A percentile compares a stretch with the other conserved stretches of the same genome.
phyloP scores from a whole-genome alignment of 2,113 vertebrate species.

The Rafetus swinhoei region DNA sequence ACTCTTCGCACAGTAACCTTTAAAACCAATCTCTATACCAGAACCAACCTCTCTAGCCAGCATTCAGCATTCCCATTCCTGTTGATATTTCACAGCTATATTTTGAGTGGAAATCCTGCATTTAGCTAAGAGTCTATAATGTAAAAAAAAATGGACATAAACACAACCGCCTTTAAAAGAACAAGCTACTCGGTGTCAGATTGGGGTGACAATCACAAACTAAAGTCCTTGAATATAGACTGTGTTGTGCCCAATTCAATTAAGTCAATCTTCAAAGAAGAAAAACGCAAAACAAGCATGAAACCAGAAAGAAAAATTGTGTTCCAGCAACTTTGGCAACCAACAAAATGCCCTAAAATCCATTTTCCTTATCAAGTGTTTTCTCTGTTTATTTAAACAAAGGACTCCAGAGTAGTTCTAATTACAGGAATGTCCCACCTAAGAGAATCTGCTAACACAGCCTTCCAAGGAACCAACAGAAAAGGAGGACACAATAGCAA shows the following conservation, averaged over 20 bases:
- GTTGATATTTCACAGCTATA: background rate
- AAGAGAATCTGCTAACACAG: conserved; percentile 64
- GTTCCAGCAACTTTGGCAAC: background rate
- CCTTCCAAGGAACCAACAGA: conserved; percentile 71
- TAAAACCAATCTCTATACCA: background rate
- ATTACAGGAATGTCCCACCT: conserved; percentile 72
- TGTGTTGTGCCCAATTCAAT: background rate
- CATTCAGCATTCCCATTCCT: background rate
- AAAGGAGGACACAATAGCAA: conserved; percentile 70
- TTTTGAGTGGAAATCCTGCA: background rate
- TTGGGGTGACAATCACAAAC: background rate
- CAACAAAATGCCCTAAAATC: conserved; percentile 25
- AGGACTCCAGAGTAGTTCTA: conserved; percentile 64
- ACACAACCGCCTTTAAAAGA: conserved; percentile 1
- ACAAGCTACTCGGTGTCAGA: background rate
- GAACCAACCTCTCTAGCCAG: background rate
- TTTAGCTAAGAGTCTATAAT: background rate
- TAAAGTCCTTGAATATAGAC: conserved; percentile 29
- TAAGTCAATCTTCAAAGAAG: background rate
- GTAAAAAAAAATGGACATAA: background rate
- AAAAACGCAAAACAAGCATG: background rate
- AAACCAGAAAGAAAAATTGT: background rate
- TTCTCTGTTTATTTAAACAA: conserved; percentile 61
- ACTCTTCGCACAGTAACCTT: background rate
- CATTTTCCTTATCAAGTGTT: conserved; percentile 67